Conservation (phyloP, 2,113 vertebrate genomes). For the Ceyx cyanopectus region DNA sequence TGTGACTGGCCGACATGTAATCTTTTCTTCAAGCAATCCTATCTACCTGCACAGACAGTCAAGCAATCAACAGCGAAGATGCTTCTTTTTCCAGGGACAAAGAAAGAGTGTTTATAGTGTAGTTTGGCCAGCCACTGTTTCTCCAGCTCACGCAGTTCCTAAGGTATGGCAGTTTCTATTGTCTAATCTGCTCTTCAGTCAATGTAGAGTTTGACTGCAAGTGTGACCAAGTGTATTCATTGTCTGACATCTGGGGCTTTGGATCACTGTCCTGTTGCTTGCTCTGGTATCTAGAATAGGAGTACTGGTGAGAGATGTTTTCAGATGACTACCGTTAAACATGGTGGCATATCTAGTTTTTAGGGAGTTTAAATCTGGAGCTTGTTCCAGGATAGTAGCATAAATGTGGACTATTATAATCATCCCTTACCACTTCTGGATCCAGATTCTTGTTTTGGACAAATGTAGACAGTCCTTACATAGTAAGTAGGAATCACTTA, state of each 20-base stretch:
- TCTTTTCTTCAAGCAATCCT: constrained; percentile 69
- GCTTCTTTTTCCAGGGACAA: constrained; percentile 77
- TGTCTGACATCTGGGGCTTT: constrained; percentile 36
- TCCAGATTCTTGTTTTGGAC: neutral
- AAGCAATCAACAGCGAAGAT: constrained; percentile 79
- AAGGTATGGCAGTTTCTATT: constrained; percentile 78
- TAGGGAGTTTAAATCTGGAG: constrained; percentile 17
- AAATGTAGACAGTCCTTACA: neutral
- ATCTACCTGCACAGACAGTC: constrained; percentile 73
- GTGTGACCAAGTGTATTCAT: constrained; percentile 40
- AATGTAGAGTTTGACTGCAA: constrained; percentile 45
- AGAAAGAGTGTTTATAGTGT: constrained; percentile 75
- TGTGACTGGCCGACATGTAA: constrained; percentile 40
- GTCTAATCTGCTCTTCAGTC: constrained; percentile 62
- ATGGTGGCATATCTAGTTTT: constrained; percentile 10
- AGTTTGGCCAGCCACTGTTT: constrained; percentile 81
- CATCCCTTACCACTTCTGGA: neutral
- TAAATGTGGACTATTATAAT: constrained; percentile 8
- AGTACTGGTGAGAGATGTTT: constrained; percentile 34
- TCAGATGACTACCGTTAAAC: constrained; percentile 32
- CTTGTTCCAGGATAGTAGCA: neutral
- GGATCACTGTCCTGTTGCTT: constrained; percentile 55
- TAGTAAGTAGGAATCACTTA: neutral
- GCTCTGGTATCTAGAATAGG: constrained; percentile 56
- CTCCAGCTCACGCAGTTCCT: constrained; percentile 81